Conservation (phyloP, 2,113 vertebrate species). For the Hemiprocne comata region DNA sequence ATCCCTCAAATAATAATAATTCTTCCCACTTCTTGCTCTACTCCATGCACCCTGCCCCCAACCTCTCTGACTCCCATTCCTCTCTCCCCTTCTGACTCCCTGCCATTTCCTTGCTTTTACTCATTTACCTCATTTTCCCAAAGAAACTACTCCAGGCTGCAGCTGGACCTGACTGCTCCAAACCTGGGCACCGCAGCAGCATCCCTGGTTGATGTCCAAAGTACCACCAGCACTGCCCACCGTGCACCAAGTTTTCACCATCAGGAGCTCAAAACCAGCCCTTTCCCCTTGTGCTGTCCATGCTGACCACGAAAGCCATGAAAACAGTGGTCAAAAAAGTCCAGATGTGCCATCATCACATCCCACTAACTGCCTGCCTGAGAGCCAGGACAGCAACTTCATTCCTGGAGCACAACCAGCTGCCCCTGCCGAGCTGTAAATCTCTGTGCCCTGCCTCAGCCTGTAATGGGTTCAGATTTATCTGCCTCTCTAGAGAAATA, state of each 20-base stretch:
- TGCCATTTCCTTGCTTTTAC: background rate
- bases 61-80: background rate
- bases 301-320: background rate
- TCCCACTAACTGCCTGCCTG: accelerated
- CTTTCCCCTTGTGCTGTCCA: accelerated
- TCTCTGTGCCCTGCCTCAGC: background rate
- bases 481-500: constrained; percentile 41
- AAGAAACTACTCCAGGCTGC: background rate
- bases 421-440: background rate
- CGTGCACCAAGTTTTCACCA: background rate
- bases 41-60: background rate
- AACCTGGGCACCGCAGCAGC: accelerated
- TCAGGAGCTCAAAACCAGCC: background rate
- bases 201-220: background rate
- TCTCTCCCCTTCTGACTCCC: background rate
- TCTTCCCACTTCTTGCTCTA: background rate
- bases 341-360: too few relatives aligned
- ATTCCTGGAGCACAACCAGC: background rate
- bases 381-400: background rate
- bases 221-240: accelerated
- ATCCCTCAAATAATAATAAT: background rate
- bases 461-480: constrained; percentile 15
- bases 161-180: background rate
- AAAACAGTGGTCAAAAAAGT: background rate
- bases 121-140: background rate